These are phyloP conservation scores for Brachynemurus nebulosus DNA, from an alignment of 2,888 invertebrate species.

Conservation along the genomic window DNA sequence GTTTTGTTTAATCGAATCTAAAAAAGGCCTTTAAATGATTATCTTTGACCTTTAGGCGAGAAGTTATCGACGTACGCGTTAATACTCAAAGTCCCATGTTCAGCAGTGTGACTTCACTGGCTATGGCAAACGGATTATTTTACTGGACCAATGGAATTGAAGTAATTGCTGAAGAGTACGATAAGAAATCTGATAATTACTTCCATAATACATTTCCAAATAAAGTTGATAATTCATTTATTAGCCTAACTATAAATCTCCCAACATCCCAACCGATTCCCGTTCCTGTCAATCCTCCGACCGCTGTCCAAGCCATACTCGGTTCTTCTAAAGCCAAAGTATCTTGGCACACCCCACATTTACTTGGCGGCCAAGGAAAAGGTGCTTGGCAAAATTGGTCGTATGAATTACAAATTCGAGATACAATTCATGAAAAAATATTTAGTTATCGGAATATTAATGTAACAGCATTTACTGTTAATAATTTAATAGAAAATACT, in stretches of 20 bases:
- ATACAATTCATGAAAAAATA: constrained; percentile 32
- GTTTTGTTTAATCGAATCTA: constrained; percentile 18
- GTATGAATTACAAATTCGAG: constrained; percentile 57
- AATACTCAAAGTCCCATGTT: constrained; percentile 67
- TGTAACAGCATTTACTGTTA: constrained; percentile 48
- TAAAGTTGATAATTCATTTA: constrained; percentile 33
- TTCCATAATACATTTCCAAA: constrained; percentile 62
- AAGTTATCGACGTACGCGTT: constrained; percentile 53
- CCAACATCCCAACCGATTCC: constrained; percentile 65
- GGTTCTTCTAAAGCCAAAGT: constrained; percentile 61
- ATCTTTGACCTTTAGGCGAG: constrained; percentile 36
- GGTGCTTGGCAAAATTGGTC: constrained; percentile 63
- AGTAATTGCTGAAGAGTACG: constrained; percentile 68
- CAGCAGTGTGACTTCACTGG: constrained; percentile 57
- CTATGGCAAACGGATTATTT: constrained; percentile 61
- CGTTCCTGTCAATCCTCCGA: constrained; percentile 65
- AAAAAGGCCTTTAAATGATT: not conserved
- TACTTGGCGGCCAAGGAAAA: constrained; percentile 56
- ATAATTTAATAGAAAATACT: constrained; percentile 56
- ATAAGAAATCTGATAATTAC: constrained; percentile 49
- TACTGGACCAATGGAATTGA: constrained; percentile 76
- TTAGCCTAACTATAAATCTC: constrained; percentile 42
- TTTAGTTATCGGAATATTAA: constrained; percentile 36
- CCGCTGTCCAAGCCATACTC: constrained; percentile 67
- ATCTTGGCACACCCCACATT: constrained; percentile 68